Evolutionary conservation across 2,888 invertebrate genomes (phyloP).

Genomic region (Bhutanitis thaidina): DNA sequence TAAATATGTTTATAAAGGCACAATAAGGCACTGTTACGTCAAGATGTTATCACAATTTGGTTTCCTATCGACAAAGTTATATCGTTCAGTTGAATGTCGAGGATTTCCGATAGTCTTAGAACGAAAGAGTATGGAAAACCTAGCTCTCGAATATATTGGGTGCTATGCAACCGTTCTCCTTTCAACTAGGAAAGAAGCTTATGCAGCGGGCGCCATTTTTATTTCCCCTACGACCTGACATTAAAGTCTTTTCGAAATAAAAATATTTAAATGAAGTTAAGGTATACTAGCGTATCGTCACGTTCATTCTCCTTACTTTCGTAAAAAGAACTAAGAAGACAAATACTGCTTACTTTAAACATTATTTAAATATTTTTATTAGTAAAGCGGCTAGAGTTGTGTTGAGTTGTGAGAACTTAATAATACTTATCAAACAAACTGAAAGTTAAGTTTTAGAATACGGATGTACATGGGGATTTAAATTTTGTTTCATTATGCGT

Average conservation of each 20-base stretch:
- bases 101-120: constrained; percentile 67
- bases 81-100: constrained; percentile 37
- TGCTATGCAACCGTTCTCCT: constrained; percentile 53
- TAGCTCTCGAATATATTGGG: constrained; percentile 38
- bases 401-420: too few relatives aligned
- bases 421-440: background rate
- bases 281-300: too few relatives aligned
- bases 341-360: too few relatives aligned
- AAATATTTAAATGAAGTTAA: too few relatives aligned
- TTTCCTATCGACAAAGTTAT: constrained; percentile 44
- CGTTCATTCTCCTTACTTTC: too few relatives aligned
- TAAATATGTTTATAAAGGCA: constrained; percentile 75
- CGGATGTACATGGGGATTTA: constrained; percentile 3
- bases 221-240: background rate
- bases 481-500: background rate
- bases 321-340: too few relatives aligned
- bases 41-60: constrained; percentile 76
- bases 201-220: constrained; percentile 43
- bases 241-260: background rate
- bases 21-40: constrained; percentile 76
- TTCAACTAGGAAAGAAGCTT: constrained; percentile 62
- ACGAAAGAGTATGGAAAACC: constrained; percentile 64
- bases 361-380: too few relatives aligned
- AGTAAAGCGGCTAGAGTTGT: too few relatives aligned
- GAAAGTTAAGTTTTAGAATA: background rate